These are phyloP conservation scores for Malurus alboscapulatus DNA, from an alignment of 2,113 vertebrate species.

Conservation along the genomic window DNA sequence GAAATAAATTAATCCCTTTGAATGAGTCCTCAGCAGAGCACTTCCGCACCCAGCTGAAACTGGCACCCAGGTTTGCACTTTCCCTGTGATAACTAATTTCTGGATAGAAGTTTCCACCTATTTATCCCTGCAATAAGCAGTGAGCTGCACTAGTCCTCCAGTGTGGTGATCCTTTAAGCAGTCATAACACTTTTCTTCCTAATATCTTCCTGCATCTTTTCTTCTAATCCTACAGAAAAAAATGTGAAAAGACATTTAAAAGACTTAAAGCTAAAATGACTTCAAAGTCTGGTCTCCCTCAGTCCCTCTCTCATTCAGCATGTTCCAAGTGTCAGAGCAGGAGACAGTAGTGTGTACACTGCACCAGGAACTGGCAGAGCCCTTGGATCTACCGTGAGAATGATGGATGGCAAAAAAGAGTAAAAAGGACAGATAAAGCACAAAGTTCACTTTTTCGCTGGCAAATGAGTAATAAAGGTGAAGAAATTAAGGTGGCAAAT, in stretches of 20 bases:
- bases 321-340: not conserved
- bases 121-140: conserved; percentile 39
- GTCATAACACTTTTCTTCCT: not conserved
- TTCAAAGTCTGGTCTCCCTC: not conserved
- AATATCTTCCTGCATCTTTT: not conserved
- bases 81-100: conserved; percentile 43
- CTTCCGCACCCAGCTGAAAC: conserved; percentile 38
- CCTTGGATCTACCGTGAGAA: accelerated
- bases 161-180: not conserved
- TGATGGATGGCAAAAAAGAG: not conserved
- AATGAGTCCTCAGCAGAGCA: conserved; percentile 20
- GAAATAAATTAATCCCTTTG: conserved; percentile 16
- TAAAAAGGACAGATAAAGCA: not conserved
- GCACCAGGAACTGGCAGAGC: not conserved
- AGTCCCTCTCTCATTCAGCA: not conserved
- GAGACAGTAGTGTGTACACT: not conserved
- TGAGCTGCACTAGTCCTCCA: not conserved
- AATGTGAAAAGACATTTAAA: conserved; percentile 29
- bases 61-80: not conserved
- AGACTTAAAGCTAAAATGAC: not conserved
- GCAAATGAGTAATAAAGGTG: not conserved
- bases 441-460: not conserved
- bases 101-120: conserved; percentile 13
- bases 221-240: not conserved
- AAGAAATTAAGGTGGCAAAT: not conserved